Evolutionary conservation across 2,797 vertebrate genomes (phyloP).

Genomic region (Podarcis lilfordi): DNA sequence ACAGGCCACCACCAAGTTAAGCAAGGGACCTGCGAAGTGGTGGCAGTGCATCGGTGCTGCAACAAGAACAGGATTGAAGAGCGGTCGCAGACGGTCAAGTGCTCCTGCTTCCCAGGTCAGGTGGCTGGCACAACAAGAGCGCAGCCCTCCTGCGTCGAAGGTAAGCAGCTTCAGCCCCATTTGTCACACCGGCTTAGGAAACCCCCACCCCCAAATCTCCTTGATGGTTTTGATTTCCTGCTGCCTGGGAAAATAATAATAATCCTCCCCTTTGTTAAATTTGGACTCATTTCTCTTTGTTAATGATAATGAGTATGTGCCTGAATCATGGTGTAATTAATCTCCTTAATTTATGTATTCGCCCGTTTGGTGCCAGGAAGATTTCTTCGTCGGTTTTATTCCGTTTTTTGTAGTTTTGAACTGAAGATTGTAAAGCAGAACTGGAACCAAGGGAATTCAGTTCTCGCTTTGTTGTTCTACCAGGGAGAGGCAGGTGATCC

Average conservation of each 20-base stretch:
- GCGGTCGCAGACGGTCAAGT: conserved; percentile 94
- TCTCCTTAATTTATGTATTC: conserved; percentile 72
- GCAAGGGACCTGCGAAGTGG: conserved; percentile 94
- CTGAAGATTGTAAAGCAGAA: conserved; percentile 28
- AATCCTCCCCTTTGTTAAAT: conserved; percentile 67
- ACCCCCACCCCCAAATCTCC: not conserved
- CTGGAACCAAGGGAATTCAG: conserved; percentile 26
- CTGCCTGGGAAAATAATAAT: conserved; percentile 36
- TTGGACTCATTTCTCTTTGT: conserved; percentile 47
- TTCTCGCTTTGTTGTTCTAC: conserved; percentile 15
- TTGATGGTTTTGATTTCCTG: conserved; percentile 42
- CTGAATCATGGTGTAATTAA: conserved; percentile 73
- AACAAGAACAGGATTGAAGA: conserved; percentile 97
- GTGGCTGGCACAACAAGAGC: conserved; percentile 93
- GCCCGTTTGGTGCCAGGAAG: conserved; percentile 46
- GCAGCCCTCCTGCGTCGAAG: conserved; percentile 94
- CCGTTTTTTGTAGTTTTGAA: not conserved
- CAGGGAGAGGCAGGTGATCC: not conserved
- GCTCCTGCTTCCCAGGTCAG: conserved; percentile 95
- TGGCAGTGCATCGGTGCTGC: conserved; percentile 93
- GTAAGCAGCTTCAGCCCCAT: conserved; percentile 73
- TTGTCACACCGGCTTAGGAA: not conserved
- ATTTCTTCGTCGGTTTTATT: conserved; percentile 23
- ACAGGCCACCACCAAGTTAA: conserved; percentile 87
- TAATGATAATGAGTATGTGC: conserved; percentile 67